Base-by-base conservation (phyloP, 2,113 vertebrate species). In the Tachuris rubrigastra region DNA sequence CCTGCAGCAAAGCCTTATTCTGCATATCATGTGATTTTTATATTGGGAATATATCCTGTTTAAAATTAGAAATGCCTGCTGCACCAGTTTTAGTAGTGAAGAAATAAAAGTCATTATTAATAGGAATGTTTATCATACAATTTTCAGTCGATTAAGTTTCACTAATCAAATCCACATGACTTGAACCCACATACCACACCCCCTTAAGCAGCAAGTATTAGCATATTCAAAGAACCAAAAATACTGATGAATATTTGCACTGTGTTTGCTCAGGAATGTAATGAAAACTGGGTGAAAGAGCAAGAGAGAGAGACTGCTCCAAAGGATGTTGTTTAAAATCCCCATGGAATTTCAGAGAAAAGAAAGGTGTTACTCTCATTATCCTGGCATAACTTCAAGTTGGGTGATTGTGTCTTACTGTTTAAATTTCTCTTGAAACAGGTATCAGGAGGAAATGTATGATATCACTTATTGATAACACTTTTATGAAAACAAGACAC, bases 41-140 rank as follows among this genome's bases (percentile, higher is more conserved):
- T 46, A 56, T 75, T 75, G 84, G 63, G 80, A 89, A 49, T 96
- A 56, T 72, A 68, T 59, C 47, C 65, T 75, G 44, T 86, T 96
- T 90, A 91, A 92, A 95, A 92, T 92, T 65, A 95, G 89, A 86
- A 90, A 68, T 65, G 60, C 39, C 73, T 90, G 63, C 68, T 91
- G 73, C 53, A 86, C 53, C 46, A 16, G 8, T 84, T 86, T 90
- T 42, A 42, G 56, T 52, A 55, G 60, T 35, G 59, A 88, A 80
- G 63, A 79, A 93, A 72, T 42, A 63, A 53, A 93, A 94, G 27
- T 78, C 14, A 39, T 84, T 86, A 71, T 84, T 96, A 89, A 92
- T 68, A 67, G 10, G 39, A 74, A n/a, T 75, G 52, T 81, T 95
- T 89, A 63, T 78, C 22, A 75, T 53, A 63, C 10, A 68, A 31